Evolutionary conservation across 2,797 vertebrate genomes (phyloP), one percentile per base, ranked within the genome.

Genomic region (Esox masquinongy): DNA sequence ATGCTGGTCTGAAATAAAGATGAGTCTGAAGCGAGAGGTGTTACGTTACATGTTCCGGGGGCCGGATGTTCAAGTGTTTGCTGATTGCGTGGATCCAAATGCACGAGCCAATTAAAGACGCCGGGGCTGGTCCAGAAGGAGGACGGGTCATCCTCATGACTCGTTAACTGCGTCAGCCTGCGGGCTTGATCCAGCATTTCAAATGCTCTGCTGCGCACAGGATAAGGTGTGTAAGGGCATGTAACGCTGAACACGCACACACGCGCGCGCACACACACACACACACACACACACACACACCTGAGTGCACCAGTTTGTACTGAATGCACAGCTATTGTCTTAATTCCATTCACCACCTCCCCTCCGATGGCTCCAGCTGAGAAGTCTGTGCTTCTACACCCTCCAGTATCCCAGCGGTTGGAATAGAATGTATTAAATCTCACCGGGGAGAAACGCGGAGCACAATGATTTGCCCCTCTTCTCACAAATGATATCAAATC

Each of bases 401-500:
- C 61, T 78, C 47, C 80, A 82, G 68, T 79, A 70, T 83, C 77
- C 73, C 80, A 86, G 74, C 86, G 89, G 88, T 89, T 88, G 72
- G 89, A 91, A 88, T 84, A 91, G 85, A 90, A 89, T 85, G 80
- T 75, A 73, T 89, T 86, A 84, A 86, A 84, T 85, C 87, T 88
- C 82, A 79, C 79, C 76, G 64, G 79, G 69, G 84, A 82, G 80
- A 81, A 85, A 76, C 61, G 79, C 72, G 76, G 82, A 87, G 84
- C 83, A 88, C 76, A 80, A 74, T 90, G 84, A 92, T 89, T 88
- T 86, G 85, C 80, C 77, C 74, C 83, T 72, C 84, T 88, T 79
- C 88, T 91, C 88, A 90, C 89, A 94, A 95, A 93, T 91, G 87
- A 90, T 92, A 93, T 90, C 85, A 90, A 92, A 92, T 88, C 80